Conservation (phyloP, 2,113 vertebrate genomes). For the Synchiropus splendidus region DNA sequence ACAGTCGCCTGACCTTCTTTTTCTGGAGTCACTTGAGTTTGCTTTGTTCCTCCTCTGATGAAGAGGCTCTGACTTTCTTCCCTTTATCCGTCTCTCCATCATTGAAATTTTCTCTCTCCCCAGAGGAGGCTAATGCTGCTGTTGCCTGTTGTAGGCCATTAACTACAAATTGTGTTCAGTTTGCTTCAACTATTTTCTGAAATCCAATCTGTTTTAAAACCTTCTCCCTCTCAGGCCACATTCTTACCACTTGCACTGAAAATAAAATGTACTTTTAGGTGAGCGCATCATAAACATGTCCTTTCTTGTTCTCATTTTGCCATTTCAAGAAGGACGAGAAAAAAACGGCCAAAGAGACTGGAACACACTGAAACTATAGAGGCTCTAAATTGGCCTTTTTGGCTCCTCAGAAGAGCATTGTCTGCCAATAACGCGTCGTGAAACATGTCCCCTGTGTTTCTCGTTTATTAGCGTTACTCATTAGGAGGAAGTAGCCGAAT, state of each 20-base stretch:
- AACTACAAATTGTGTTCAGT: constrained; percentile 20
- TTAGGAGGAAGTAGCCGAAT: too few relatives aligned
- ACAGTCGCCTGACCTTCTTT: constrained; percentile 35
- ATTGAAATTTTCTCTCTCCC: not conserved
- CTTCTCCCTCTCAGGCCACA: constrained; percentile 10
- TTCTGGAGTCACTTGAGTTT: constrained; percentile 9
- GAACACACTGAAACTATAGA: too few relatives aligned
- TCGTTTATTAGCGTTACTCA: too few relatives aligned
- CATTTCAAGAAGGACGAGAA: too few relatives aligned
- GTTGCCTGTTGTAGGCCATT: constrained; percentile 20
- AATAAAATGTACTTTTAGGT: not conserved
- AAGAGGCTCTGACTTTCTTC: constrained; percentile 6
- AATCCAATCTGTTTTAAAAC: not conserved
- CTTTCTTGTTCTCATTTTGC: too few relatives aligned
- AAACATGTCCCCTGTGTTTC: too few relatives aligned
- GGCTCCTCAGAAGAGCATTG: too few relatives aligned
- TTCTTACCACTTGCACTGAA: constrained; percentile 11
- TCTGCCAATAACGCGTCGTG: too few relatives aligned
- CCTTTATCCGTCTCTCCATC: too few relatives aligned
- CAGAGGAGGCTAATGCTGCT: not conserved
- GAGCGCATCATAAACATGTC: too few relatives aligned
- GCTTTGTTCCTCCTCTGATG: constrained; percentile 26
- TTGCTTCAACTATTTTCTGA: constrained; percentile 3
- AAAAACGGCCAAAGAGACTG: too few relatives aligned
- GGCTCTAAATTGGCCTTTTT: too few relatives aligned